A percentile compares a stretch with the other conserved stretches of the same genome.
phyloP scores from a whole-genome alignment of 2,113 vertebrate genomes.

The Albula glossodonta region DNA sequence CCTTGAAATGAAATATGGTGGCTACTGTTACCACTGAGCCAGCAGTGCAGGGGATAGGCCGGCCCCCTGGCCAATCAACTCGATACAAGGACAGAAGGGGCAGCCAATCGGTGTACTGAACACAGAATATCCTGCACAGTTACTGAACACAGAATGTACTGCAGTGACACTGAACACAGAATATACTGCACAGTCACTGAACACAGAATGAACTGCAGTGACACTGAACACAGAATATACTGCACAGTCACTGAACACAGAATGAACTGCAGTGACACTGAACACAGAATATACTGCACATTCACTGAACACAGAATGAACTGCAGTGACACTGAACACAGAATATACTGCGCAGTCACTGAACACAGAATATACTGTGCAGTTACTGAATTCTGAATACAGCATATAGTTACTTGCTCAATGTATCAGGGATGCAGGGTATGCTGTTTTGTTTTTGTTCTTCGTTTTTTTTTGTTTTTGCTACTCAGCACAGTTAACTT shows the following conservation, averaged over 20 bases:
- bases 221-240: not conserved
- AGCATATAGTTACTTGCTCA: too few species aligned
- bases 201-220: not conserved
- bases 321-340: too few species aligned
- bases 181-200: not conserved
- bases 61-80: too few species aligned
- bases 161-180: not conserved
- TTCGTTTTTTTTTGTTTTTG: too few species aligned
- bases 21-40: too few species aligned
- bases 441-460: too few species aligned
- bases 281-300: not conserved
- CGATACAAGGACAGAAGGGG: not conserved
- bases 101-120: not conserved
- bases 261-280: not conserved
- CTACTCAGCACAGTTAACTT: too few species aligned
- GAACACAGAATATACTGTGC: not conserved
- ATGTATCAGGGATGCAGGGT: too few species aligned
- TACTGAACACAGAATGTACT: not conserved
- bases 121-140: not conserved
- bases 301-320: not conserved
- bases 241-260: not conserved
- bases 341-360: too few species aligned
- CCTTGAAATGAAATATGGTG: not conserved
- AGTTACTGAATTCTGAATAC: not conserved
- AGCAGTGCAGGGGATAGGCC: too few species aligned